Conservation (phyloP, 2,113 vertebrate species). For the Megaleporinus macrocephalus region DNA sequence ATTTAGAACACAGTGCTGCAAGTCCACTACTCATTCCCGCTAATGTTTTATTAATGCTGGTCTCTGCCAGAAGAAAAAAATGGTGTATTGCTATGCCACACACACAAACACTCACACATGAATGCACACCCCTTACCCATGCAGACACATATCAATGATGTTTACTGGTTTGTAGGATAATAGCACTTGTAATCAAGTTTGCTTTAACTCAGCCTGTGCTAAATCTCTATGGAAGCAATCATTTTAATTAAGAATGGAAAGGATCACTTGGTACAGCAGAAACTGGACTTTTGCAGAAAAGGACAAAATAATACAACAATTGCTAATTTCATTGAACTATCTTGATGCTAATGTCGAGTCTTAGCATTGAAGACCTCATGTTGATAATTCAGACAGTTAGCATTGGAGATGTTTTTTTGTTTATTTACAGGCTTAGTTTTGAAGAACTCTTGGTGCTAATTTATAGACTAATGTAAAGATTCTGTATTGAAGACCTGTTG, state of each 20-base stretch:
- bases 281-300: not conserved
- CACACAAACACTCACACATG: slow-evolving; percentile 24
- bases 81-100: slow-evolving; percentile 62
- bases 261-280: not conserved
- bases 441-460: no score
- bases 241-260: not conserved
- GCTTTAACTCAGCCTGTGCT: not conserved
- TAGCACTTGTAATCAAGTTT: slow-evolving; percentile 8
- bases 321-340: no score
- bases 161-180: slow-evolving; percentile 1
- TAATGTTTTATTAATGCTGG: slow-evolving; percentile 78
- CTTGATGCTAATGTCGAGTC: no score
- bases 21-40: slow-evolving; percentile 61
- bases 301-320: no score
- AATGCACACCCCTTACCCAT: not conserved
- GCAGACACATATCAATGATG: slow-evolving; percentile 39
- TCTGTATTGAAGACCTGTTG: no score
- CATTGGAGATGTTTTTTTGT: not conserved
- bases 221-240: not conserved
- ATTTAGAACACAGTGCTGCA: slow-evolving; percentile 59
- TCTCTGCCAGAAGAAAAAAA: slow-evolving; percentile 66
- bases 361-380: no score
- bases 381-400: no score
- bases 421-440: no score
- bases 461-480: no score